Evolutionary conservation across 2,797 vertebrate genomes (phyloP).

Genomic region (Spinus pinus): DNA sequence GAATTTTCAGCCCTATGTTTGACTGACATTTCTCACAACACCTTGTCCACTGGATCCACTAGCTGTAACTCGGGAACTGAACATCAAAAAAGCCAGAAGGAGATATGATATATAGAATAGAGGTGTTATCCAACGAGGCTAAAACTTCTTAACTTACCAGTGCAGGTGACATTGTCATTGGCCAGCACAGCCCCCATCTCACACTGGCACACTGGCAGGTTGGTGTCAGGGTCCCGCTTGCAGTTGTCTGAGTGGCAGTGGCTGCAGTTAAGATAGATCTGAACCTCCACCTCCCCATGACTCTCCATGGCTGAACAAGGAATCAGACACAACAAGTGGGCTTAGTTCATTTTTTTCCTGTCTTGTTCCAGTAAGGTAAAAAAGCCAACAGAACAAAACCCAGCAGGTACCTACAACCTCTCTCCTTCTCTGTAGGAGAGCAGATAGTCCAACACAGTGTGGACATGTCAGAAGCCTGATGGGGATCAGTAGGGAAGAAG

Average conservation of each 20-base stretch:
- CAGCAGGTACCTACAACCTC: neutral
- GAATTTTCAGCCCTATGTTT: neutral
- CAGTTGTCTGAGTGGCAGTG: conserved; percentile 89
- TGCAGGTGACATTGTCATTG: conserved; percentile 84
- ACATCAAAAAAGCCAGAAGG: neutral
- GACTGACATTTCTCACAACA: neutral
- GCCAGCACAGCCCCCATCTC: conserved; percentile 82
- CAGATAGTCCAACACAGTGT: neutral
- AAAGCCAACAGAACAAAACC: neutral
- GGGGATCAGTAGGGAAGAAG: neutral
- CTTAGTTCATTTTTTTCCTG: neutral
- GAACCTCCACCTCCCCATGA: conserved; percentile 89
- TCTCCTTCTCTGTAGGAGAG: neutral
- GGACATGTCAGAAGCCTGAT: neutral
- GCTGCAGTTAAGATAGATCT: conserved; percentile 87
- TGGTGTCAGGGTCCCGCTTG: conserved; percentile 78
- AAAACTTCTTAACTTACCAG: conserved; percentile 59
- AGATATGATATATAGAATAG: neutral
- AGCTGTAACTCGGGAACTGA: neutral
- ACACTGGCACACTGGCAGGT: conserved; percentile 82
- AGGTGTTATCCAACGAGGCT: neutral
- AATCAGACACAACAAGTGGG: neutral
- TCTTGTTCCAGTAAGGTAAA: neutral
- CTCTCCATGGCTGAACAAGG: conserved; percentile 83
- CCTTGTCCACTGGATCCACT: neutral